Percentiles rank a stretch among this genome's conserved stretches.
These are phyloP conservation scores for Characodon lateralis DNA, from an alignment of 2,797 vertebrate genomes.

Conservation along the genomic window DNA sequence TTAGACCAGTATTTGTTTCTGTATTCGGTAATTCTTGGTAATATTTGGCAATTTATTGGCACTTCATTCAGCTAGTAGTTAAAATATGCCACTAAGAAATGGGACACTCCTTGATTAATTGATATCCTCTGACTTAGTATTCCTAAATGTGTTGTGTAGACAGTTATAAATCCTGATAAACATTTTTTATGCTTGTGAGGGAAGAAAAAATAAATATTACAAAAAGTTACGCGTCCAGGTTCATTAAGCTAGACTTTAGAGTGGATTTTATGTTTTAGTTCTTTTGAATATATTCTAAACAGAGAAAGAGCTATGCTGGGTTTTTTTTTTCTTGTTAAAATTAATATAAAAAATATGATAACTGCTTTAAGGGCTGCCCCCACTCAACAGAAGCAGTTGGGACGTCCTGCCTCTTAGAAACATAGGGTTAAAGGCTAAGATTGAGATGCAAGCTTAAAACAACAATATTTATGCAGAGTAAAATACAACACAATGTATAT, in stretches of 20 bases:
- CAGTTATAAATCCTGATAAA: not conserved
- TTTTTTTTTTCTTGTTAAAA: no score
- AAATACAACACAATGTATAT: not conserved
- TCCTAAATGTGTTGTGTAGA: not conserved
- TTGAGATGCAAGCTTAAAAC: not conserved
- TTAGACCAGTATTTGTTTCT: no score
- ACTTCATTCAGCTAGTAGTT: not conserved
- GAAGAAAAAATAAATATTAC: not conserved
- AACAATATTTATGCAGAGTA: no score
- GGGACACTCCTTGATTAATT: not conserved
- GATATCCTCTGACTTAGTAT: no score
- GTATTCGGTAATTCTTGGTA: no score
- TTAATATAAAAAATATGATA: not conserved
- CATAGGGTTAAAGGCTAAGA: not conserved
- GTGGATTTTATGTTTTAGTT: not conserved
- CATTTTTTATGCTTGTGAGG: not conserved
- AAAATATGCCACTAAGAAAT: not conserved
- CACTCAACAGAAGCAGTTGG: not conserved
- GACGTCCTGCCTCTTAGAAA: not conserved
- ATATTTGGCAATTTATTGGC: not conserved
- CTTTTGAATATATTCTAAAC: no score
- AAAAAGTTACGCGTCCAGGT: not conserved
- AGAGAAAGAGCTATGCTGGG: not conserved
- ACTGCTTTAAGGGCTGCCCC: not conserved
- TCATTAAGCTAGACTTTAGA: not conserved